These are phyloP conservation scores for Pollenia angustigena DNA, from an alignment of 2,888 invertebrate species.

Conservation along the genomic window DNA sequence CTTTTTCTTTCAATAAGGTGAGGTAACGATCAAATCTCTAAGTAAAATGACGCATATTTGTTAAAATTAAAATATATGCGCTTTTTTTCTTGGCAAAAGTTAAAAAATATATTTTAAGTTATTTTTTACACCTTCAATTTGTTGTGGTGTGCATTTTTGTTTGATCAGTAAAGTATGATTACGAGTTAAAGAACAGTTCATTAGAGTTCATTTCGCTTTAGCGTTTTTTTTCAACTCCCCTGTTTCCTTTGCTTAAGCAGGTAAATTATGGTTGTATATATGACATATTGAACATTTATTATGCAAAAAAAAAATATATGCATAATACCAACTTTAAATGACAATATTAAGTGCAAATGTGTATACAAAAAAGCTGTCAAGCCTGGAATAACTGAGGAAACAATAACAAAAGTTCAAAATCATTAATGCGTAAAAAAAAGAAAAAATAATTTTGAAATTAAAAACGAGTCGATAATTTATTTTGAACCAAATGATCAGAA, in stretches of 20 bases:
- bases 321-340: neutral
- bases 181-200: constrained; percentile 54
- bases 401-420: constrained; percentile 58
- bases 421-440: constrained; percentile 10
- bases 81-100: constrained; percentile 8
- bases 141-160: neutral
- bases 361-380: constrained; percentile 21
- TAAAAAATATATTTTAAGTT: constrained; percentile 19
- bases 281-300: constrained; percentile 30
- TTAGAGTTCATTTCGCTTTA: constrained; percentile 49
- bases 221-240: neutral
- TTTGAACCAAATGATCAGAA: neutral
- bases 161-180: neutral
- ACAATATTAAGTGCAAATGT: neutral
- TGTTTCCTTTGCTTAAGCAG: neutral
- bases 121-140: constrained; percentile 57
- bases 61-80: constrained; percentile 36
- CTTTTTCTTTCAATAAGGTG: constrained; percentile 33
- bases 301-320: constrained; percentile 23
- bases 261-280: neutral
- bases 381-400: constrained; percentile 27
- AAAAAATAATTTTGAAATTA: neutral
- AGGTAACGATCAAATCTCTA: constrained; percentile 41
- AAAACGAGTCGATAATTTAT: constrained; percentile 33
- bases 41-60: constrained; percentile 51